Conservation (phyloP, 2,797 vertebrate species). For the Manis crassicaudata region DNA sequence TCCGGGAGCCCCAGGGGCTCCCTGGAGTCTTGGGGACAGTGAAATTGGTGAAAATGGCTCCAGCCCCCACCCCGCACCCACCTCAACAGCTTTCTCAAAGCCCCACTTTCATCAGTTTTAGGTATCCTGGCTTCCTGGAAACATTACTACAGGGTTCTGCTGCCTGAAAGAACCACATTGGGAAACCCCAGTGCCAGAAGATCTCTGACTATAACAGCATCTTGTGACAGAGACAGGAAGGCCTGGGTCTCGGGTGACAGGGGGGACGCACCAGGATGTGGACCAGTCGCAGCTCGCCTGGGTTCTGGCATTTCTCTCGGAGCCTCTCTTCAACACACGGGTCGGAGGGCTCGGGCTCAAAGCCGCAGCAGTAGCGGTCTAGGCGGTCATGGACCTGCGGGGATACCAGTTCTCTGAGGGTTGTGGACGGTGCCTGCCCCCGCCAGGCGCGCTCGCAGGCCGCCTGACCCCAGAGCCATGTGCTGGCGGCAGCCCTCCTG, state of each 20-base stretch:
- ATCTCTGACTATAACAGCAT: not conserved
- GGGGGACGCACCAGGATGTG: slow-evolving; percentile 93
- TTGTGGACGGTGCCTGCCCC: not conserved
- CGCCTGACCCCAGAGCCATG: not conserved
- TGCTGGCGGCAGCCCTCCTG: not conserved
- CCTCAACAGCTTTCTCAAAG: not conserved
- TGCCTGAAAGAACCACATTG: not conserved
- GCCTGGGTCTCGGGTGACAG: not conserved
- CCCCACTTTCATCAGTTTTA: not conserved
- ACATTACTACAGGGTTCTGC: not conserved
- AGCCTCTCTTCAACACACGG: slow-evolving; percentile 94
- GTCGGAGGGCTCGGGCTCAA: slow-evolving; percentile 91
- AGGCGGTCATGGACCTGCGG: slow-evolving; percentile 94
- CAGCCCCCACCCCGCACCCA: too few species aligned
- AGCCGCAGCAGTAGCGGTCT: slow-evolving; percentile 96
- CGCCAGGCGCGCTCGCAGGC: not conserved
- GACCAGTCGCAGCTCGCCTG: slow-evolving; percentile 90
- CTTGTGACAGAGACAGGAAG: not conserved
- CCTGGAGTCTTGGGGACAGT: not conserved
- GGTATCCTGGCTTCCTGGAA: not conserved
- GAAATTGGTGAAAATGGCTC: not conserved
- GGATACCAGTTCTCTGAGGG: not conserved
- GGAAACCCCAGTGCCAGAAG: not conserved
- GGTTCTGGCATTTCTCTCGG: slow-evolving; percentile 90
- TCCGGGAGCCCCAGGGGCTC: not conserved